Evolutionary conservation across 2,888 invertebrate genomes (phyloP).

Genomic region (Adela reaumurella): DNA sequence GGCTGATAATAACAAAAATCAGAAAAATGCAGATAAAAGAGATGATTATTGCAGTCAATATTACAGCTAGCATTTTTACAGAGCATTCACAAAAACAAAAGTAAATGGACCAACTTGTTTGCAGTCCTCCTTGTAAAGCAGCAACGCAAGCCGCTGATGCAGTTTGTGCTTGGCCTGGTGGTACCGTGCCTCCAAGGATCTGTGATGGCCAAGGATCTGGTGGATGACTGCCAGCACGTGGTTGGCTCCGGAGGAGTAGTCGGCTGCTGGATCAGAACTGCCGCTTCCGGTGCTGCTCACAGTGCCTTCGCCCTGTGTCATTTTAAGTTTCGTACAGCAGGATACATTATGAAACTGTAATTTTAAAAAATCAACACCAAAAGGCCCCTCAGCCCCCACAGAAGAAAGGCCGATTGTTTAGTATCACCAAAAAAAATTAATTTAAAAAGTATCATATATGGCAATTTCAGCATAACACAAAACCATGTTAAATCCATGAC

Average conservation of each 20-base stretch:
- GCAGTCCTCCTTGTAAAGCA: slow-evolving; percentile 95
- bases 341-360: too few species aligned
- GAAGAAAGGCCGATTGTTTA: too few species aligned
- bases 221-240: slow-evolving; percentile 96
- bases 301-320: slow-evolving; percentile 37
- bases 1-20: background rate
- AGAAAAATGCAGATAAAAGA: too few species aligned
- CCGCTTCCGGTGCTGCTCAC: slow-evolving; percentile 60
- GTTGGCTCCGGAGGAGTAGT: slow-evolving; percentile 94
- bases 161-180: slow-evolving; percentile 92
- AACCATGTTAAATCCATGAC: too few species aligned
- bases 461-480: too few species aligned
- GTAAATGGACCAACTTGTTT: slow-evolving; percentile 67
- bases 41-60: too few species aligned
- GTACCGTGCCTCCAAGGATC: slow-evolving; percentile 91
- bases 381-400: too few species aligned
- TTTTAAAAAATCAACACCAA: too few species aligned
- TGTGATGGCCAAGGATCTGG: slow-evolving; percentile 92
- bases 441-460: too few species aligned
- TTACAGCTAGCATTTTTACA: slow-evolving; percentile 6
- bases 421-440: too few species aligned
- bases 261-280: slow-evolving; percentile 84
- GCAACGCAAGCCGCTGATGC: slow-evolving; percentile 88
- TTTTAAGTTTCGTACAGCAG: too few species aligned
- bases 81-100: slow-evolving; percentile 1